Conservation (phyloP, 2,888 invertebrate genomes). For the Dasysyrphus tricinctus region DNA sequence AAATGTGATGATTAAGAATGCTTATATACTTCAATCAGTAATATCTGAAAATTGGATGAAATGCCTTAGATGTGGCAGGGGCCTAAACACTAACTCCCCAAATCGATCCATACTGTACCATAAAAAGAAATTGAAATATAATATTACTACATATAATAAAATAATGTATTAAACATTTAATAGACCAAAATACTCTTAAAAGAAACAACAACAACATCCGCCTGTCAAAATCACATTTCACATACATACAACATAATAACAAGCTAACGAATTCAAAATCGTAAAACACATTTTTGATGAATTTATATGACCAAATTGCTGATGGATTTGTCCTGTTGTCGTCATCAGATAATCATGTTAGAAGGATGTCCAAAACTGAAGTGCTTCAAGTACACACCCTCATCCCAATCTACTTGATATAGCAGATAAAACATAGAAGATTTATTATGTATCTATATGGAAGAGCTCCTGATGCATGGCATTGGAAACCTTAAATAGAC, state of each 20-base stretch:
- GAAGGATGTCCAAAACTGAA: conserved; percentile 33
- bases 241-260: background rate
- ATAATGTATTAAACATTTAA: background rate
- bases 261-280: conserved; percentile 14
- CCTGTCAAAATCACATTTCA: background rate
- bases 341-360: conserved; percentile 17
- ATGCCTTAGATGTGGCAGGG: too few species aligned
- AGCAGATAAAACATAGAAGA: conserved; percentile 23
- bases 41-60: too few species aligned
- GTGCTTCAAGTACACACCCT: conserved; percentile 21
- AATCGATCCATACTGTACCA: too few species aligned
- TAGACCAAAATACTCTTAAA: background rate
- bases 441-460: conserved; percentile 50
- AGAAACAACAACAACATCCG: background rate
- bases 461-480: conserved; percentile 38
- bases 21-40: too few species aligned
- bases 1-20: too few species aligned
- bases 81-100: too few species aligned
- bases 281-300: conserved; percentile 59
- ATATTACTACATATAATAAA: background rate
- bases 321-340: conserved; percentile 70
- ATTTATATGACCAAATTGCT: conserved; percentile 67
- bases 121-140: background rate
- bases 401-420: background rate
- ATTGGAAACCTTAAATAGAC: conserved; percentile 63